phyloP scores from a whole-genome alignment of 2,113 vertebrate genomes.

The Callithrix jacchus region DNA sequence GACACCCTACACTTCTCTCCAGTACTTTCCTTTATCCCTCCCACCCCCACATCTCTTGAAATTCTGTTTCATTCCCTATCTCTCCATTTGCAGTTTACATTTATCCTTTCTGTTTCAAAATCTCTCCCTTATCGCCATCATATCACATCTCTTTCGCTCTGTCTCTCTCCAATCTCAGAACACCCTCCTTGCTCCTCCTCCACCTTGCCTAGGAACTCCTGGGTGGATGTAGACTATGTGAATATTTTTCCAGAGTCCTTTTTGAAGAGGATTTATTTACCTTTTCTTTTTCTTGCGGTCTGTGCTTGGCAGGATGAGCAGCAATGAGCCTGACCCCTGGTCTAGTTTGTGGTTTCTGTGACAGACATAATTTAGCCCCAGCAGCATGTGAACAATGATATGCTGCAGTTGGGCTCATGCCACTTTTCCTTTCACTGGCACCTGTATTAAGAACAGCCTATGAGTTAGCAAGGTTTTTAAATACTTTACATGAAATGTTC shows the following conservation, averaged over 20 bases:
- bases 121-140: not conserved
- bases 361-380: not conserved
- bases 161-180: slow-evolving; percentile 7
- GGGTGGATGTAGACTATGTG: not conserved
- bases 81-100: not conserved
- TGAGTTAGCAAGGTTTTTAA: not conserved
- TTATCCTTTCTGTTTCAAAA: slow-evolving; percentile 15
- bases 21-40: not conserved
- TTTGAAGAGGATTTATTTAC: slow-evolving; percentile 39
- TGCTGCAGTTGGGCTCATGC: not conserved
- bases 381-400: slow-evolving; percentile 68
- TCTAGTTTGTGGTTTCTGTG: slow-evolving; percentile 11
- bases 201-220: not conserved
- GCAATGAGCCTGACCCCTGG: not conserved
- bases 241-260: slow-evolving; percentile 30
- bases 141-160: not conserved
- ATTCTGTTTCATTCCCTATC: slow-evolving; percentile 16
- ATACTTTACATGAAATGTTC: slow-evolving; percentile 21
- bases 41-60: not conserved
- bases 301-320: slow-evolving; percentile 30
- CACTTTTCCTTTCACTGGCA: not conserved
- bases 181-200: not conserved
- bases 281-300: not conserved
- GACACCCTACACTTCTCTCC: not conserved
- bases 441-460: not conserved